Percentiles rank a stretch among this genome's conserved stretches.
Evolutionary conservation across 2,888 invertebrate species (phyloP).

Genomic region (Meta bourneti): DNA sequence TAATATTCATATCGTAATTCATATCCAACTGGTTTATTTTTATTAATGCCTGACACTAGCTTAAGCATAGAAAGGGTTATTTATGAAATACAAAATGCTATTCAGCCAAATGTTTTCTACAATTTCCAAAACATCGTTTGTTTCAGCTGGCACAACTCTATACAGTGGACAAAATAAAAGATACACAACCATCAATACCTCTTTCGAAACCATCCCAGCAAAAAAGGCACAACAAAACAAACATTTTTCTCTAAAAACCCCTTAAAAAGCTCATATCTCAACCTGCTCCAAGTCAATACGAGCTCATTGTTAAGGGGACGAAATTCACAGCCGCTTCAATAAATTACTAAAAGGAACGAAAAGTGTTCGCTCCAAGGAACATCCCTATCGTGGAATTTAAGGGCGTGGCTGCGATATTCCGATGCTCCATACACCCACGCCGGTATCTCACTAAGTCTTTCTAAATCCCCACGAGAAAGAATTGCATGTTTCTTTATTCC

Average conservation of each 20-base stretch:
- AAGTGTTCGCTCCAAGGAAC: neutral
- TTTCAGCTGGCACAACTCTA: too few species aligned
- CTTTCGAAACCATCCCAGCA: neutral
- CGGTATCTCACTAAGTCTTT: neutral
- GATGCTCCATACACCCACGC: neutral
- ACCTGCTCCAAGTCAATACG: neutral
- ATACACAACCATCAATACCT: neutral
- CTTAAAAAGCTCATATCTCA: neutral
- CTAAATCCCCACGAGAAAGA: neutral
- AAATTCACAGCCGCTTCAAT: neutral
- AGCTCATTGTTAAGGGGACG: neutral
- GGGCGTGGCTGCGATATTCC: neutral
- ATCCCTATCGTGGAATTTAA: neutral
- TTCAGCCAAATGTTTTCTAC: too few species aligned
- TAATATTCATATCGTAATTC: too few species aligned
- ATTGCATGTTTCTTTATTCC: neutral
- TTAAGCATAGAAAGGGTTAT: too few species aligned
- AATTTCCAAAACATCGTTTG: too few species aligned
- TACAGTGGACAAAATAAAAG: too few species aligned
- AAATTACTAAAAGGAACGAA: neutral
- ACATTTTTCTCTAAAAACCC: neutral
- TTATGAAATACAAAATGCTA: too few species aligned
- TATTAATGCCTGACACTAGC: too few species aligned
- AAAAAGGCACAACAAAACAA: neutral
- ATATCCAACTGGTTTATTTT: too few species aligned